Evolutionary conservation across 2,888 invertebrate species (phyloP).

Genomic region (Apodemia duryi): DNA sequence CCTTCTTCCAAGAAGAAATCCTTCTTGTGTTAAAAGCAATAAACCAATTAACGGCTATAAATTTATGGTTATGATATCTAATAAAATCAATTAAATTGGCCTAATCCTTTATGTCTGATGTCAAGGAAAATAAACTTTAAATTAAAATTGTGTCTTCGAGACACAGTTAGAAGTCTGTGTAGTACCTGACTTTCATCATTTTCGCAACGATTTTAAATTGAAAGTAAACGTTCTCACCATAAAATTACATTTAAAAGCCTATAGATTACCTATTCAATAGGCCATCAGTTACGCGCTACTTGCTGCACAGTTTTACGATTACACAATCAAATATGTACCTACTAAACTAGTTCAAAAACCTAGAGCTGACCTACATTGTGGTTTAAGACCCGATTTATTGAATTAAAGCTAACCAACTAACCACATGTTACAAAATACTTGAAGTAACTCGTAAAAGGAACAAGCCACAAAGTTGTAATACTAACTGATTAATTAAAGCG

Average conservation of each 20-base stretch:
- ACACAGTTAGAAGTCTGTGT: background rate
- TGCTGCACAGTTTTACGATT: constrained; percentile 19
- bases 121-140: background rate
- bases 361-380: constrained; percentile 2
- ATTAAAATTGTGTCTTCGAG: background rate
- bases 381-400: background rate
- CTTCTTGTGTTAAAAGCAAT: too few relatives aligned
- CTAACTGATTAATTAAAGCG: too few relatives aligned
- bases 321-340: constrained; percentile 12
- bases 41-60: too few relatives aligned
- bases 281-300: constrained; percentile 33
- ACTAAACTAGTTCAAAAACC: constrained; percentile 17
- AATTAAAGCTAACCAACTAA: background rate
- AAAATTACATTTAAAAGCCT: background rate
- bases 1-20: too few relatives aligned
- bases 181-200: background rate
- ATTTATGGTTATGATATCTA: too few relatives aligned
- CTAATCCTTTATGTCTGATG: too few relatives aligned
- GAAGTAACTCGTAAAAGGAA: background rate
- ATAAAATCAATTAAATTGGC: too few relatives aligned
- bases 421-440: background rate
- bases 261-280: constrained; percentile 22
- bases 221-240: background rate
- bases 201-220: background rate
- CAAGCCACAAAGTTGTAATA: background rate